Evolutionary conservation across 2,888 invertebrate species (phyloP), one percentile per base, ranked within the genome.

Genomic region (Allygus modestus): DNA sequence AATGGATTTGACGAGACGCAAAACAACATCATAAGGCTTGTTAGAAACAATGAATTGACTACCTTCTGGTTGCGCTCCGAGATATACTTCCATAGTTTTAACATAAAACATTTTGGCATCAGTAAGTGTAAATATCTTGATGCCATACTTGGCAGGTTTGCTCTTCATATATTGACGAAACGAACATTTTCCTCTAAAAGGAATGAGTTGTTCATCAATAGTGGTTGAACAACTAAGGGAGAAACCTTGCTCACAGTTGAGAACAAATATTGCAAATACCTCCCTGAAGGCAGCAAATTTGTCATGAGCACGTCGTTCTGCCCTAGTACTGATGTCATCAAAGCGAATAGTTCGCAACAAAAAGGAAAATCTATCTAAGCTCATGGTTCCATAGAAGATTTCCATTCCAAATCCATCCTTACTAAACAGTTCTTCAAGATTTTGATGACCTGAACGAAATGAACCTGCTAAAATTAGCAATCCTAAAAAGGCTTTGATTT

Each of bases 11-110:
- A 37, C 37, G 5, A 37, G 9, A 37, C 9, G 37, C 37, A 37
- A 37, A 46, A 84, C 82, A 4, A 37, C 37, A 37, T 37, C 37
- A 37, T 37, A 37, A 4, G 37, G 90, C 93, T 93, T 93, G 43
- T 75, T 41, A 5, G 75, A 75, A 0, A n/a, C 17, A 75, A 75
- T 15, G 26, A 12, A 75, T 75, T 4, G 41, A 20, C 43, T 75
- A 11, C 23, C 43, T 41, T 41, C 75, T 75, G 75, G 75, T 75
- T 75, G 75, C 7, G 37, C 43, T 7, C 75, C 75, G 11, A 75
- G 9, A 20, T 75, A 75, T 1, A 75, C 75, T 31, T 75, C 75
- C 41, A 75, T 75, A 1, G 33, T 41, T 41, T 75, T 75, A 4
- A 75, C 75, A 31, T 75, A 75, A 31, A 75, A 75, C 75, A 75